Evolutionary conservation across 37 sponge, comb jelly and placozoan genomes (phyloP).

Genomic region (Diacarnus erythraeanus): DNA sequence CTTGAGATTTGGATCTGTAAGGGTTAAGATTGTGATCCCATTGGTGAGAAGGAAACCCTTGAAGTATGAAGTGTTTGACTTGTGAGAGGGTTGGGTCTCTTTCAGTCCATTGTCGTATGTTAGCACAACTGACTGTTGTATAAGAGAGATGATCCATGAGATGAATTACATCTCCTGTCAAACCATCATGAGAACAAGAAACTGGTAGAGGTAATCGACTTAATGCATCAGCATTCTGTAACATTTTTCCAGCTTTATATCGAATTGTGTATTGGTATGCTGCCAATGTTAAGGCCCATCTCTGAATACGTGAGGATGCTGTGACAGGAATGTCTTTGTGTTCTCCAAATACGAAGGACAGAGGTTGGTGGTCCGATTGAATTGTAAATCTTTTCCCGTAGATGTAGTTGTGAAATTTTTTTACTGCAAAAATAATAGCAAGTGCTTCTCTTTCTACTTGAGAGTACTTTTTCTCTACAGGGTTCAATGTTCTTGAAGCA

Average conservation of each 20-base stretch:
- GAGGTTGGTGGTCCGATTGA: conserved; percentile 18
- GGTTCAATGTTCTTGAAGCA: neutral
- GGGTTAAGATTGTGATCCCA: neutral
- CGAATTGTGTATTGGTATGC: conserved; percentile 12
- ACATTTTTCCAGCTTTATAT: conserved; percentile 3
- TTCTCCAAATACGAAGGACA: neutral
- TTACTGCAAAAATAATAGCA: conserved; percentile 14
- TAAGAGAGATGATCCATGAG: neutral
- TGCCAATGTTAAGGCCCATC: conserved; percentile 1
- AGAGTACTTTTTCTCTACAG: conserved; percentile 2
- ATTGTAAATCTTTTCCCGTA: neutral
- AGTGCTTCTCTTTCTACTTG: conserved; percentile 10
- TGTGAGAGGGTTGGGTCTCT: neutral
- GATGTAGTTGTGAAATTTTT: conserved; percentile 31
- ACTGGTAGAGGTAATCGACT: neutral
- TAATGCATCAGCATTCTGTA: conserved; percentile 19
- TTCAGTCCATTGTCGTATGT: neutral
- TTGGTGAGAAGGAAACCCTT: neutral
- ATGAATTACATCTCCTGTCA: neutral
- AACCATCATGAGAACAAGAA: neutral
- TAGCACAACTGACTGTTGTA: neutral
- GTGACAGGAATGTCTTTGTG: conserved; percentile 12
- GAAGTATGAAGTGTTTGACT: neutral
- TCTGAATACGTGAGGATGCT: neutral
- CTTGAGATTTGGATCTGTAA: neutral